Evolutionary conservation across 1,140 invertebrate species (phyloP).

Genomic region (Uloborus diversus): DNA sequence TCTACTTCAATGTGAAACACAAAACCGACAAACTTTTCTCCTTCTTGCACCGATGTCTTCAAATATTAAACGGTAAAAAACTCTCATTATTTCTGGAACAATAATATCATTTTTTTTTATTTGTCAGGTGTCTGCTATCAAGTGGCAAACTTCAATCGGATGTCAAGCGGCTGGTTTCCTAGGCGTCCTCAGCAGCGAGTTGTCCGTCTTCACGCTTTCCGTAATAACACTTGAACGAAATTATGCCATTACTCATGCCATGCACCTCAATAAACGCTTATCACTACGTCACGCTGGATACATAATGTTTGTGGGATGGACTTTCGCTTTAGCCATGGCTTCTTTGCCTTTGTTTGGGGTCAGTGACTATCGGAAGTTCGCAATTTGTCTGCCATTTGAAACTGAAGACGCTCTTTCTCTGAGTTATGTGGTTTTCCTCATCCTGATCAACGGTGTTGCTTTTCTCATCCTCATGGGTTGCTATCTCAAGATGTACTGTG

Average conservation of each 20-base stretch:
- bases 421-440: conserved; percentile 90
- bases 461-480: conserved; percentile 95
- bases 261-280: conserved; percentile 93
- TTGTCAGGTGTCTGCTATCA: conserved; percentile 88
- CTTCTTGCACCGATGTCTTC: too few relatives aligned
- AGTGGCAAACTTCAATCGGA: conserved; percentile 95
- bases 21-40: too few relatives aligned
- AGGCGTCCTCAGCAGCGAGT: conserved; percentile 92
- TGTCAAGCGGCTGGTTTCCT: conserved; percentile 96
- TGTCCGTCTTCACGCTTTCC: conserved; percentile 93
- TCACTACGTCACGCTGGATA: conserved; percentile 84
- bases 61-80: too few relatives aligned
- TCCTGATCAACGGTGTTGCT: conserved; percentile 91
- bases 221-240: conserved; percentile 96
- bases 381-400: conserved; percentile 95
- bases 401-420: conserved; percentile 78
- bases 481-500: conserved; percentile 97
- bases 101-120: conserved; percentile 16
- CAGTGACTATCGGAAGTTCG: conserved; percentile 95
- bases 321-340: conserved; percentile 89
- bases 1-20: too few relatives aligned
- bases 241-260: conserved; percentile 96
- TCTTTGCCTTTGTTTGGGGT: conserved; percentile 88
- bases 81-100: too few relatives aligned
- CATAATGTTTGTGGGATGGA: conserved; percentile 85